Percentiles rank a stretch among this genome's conserved stretches.
Conservation (phyloP, 1,140 invertebrate genomes). For the Watersipora subatra region DNA sequence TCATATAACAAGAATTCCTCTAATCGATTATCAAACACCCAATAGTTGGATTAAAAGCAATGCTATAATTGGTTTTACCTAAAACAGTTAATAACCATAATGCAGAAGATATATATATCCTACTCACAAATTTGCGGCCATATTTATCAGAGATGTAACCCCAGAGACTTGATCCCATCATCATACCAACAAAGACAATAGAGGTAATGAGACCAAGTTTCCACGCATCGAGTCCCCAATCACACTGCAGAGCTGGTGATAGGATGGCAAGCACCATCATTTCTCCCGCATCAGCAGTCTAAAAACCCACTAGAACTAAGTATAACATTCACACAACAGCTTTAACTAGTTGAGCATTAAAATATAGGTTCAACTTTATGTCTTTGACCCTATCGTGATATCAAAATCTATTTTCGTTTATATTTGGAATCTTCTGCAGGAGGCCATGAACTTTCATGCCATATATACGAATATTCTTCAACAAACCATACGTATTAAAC, state of each 20-base stretch:
- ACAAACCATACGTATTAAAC: too few species aligned
- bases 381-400: too few species aligned
- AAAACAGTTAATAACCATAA: too few species aligned
- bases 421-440: too few species aligned
- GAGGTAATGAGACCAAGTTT: conserved; percentile 61
- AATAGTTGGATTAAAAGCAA: too few species aligned
- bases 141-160: conserved; percentile 85
- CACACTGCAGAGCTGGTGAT: conserved; percentile 78
- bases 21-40: too few species aligned
- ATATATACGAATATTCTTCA: too few species aligned
- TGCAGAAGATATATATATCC: conserved; percentile 9
- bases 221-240: conserved; percentile 76
- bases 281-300: conserved; percentile 98
- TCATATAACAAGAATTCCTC: too few species aligned
- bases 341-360: neutral
- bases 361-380: too few species aligned
- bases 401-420: too few species aligned
- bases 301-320: conserved; percentile 25
- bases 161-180: conserved; percentile 90
- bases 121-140: conserved; percentile 64
- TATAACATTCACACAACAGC: conserved; percentile 4
- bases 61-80: too few species aligned
- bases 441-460: too few species aligned
- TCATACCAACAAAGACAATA: conserved; percentile 87
- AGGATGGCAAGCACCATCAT: conserved; percentile 91